Evolutionary conservation across 2,797 vertebrate species (phyloP).

Genomic region (Dicrostonyx torquatus): DNA sequence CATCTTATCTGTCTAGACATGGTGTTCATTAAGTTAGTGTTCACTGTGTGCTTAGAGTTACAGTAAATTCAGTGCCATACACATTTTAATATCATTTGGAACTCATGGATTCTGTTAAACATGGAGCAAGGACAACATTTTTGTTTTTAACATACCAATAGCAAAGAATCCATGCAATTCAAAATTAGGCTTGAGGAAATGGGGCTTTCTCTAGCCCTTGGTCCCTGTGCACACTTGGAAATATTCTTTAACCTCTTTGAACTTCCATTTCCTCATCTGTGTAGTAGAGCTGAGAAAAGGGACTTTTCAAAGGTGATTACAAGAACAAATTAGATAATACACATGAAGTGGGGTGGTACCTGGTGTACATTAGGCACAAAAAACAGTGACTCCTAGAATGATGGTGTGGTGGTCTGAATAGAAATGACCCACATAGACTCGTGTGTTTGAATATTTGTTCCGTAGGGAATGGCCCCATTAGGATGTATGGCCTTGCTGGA

Average conservation of each 20-base stretch:
- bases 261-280: conserved; percentile 10
- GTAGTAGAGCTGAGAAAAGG: neutral
- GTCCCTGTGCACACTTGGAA: neutral
- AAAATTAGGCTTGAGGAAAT: conserved; percentile 50
- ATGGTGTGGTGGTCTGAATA: neutral
- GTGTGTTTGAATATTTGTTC: neutral
- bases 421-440: neutral
- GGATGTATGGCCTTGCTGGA: neutral
- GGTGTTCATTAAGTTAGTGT: neutral
- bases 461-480: neutral
- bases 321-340: neutral
- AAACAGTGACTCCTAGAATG: neutral
- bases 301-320: neutral
- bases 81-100: neutral
- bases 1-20: neutral
- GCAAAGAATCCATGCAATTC: neutral
- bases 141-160: neutral
- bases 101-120: conserved; percentile 46
- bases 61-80: neutral
- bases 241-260: neutral
- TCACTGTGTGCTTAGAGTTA: neutral
- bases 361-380: neutral
- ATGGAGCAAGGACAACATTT: neutral
- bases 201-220: neutral
- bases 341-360: neutral